A percentile compares a stretch with the other conserved stretches of the same genome.
Evolutionary conservation across 1,140 invertebrate species (phyloP).

Genomic region (Pachypeltis micranthus): DNA sequence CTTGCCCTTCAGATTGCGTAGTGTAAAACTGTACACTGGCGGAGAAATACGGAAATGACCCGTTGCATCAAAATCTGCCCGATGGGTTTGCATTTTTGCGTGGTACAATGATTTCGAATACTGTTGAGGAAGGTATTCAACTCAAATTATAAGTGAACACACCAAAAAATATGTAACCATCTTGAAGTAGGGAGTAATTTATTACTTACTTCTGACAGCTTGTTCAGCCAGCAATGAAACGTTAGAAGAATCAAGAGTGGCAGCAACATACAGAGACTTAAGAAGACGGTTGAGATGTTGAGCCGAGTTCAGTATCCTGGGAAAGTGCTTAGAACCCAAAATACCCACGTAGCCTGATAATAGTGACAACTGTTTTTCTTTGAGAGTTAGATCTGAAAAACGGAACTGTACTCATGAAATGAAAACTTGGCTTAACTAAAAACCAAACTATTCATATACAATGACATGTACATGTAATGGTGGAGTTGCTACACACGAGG

Average conservation of each 20-base stretch:
- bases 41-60: no score
- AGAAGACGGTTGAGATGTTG: slow-evolving; percentile 41
- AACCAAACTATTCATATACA: background rate
- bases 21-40: no score
- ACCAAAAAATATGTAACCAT: slow-evolving; percentile 18
- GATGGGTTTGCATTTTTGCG: no score
- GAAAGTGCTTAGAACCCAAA: slow-evolving; percentile 41
- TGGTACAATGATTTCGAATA: no score
- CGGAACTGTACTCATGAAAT: background rate
- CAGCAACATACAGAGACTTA: slow-evolving; percentile 40
- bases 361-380: slow-evolving; percentile 36
- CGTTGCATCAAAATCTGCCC: no score
- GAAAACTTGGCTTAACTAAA: background rate
- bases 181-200: slow-evolving; percentile 20
- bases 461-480: no score
- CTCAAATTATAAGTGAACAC: background rate
- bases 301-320: slow-evolving; percentile 38
- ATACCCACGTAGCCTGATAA: slow-evolving; percentile 46
- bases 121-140: background rate
- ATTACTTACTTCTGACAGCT: slow-evolving; percentile 37
- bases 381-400: slow-evolving; percentile 41
- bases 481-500: no score
- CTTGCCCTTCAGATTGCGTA: no score
- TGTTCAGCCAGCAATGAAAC: slow-evolving; percentile 43
- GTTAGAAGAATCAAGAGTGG: slow-evolving; percentile 39